Evolutionary conservation across 2,113 vertebrate genomes (phyloP).

Genomic region (Otis tarda): DNA sequence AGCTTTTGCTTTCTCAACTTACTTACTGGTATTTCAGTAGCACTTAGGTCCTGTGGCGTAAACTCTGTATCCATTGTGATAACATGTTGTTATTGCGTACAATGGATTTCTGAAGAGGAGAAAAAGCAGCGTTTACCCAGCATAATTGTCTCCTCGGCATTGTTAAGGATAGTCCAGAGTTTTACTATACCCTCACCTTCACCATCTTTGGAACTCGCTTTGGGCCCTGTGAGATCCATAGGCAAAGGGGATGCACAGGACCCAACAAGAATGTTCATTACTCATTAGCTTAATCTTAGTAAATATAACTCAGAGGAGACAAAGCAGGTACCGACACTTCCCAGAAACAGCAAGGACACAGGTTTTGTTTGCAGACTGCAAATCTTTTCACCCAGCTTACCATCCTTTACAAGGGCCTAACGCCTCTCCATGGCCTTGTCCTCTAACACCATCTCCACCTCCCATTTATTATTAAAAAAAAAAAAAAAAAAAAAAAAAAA

Average conservation of each 20-base stretch:
- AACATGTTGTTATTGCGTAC: fast-evolving
- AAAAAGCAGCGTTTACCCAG: not conserved
- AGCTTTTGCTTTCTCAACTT: not conserved
- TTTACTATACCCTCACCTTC: not conserved
- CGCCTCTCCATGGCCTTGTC: not conserved
- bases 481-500: not conserved
- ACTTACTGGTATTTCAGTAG: not conserved
- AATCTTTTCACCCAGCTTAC: not conserved
- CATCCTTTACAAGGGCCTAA: no score
- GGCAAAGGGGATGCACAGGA: not conserved
- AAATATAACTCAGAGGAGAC: not conserved
- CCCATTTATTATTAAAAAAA: not conserved
- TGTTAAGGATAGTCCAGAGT: not conserved
- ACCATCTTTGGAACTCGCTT: fast-evolving
- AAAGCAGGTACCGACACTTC: not conserved
- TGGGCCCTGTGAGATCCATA: not conserved
- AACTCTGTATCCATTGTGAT: fast-evolving
- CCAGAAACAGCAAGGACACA: not conserved
- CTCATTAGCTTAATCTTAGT: not conserved
- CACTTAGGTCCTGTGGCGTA: not conserved
- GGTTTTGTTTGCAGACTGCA: not conserved
- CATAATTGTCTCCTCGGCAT: not conserved
- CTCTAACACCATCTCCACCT: not conserved
- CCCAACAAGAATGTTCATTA: not conserved
- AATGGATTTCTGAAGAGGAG: not conserved